These are phyloP conservation scores for Xanthorhoe designata DNA, from an alignment of 2,888 invertebrate species.

Conservation along the genomic window DNA sequence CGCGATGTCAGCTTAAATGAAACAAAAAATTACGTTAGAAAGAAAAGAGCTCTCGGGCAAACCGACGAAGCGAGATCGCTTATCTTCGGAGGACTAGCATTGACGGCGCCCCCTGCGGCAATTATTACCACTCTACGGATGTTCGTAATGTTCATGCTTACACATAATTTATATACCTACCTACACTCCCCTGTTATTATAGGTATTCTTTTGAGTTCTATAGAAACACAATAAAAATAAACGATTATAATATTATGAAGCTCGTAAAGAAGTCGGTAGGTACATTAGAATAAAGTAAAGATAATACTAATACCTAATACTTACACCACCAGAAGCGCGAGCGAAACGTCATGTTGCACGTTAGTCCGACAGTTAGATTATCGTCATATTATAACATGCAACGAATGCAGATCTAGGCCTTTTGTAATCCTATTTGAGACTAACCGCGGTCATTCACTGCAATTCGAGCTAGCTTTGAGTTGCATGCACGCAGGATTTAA, in stretches of 20 bases:
- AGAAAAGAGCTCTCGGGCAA: background rate
- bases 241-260: too few relatives aligned
- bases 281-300: too few relatives aligned
- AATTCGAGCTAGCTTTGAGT: slow-evolving; percentile 2
- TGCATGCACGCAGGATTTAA: background rate
- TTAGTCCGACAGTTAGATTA: slow-evolving; percentile 1
- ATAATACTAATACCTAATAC: background rate
- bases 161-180: too few relatives aligned
- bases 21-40: slow-evolving; percentile 22
- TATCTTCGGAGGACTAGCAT: background rate
- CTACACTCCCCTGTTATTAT: too few relatives aligned
- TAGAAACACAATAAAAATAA: too few relatives aligned
- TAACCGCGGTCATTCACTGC: slow-evolving; percentile 13
- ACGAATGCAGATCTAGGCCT: slow-evolving; percentile 19
- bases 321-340: background rate
- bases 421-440: slow-evolving; percentile 11
- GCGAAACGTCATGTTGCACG: slow-evolving; percentile 3
- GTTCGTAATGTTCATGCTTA: too few relatives aligned
- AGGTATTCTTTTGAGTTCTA: too few relatives aligned
- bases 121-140: too few relatives aligned
- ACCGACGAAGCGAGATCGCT: background rate
- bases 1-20: slow-evolving; percentile 76
- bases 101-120: background rate
- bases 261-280: too few relatives aligned
- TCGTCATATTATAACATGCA: background rate